Conservation (phyloP, 2,797 vertebrate species). For the Glyptemys insculpta region DNA sequence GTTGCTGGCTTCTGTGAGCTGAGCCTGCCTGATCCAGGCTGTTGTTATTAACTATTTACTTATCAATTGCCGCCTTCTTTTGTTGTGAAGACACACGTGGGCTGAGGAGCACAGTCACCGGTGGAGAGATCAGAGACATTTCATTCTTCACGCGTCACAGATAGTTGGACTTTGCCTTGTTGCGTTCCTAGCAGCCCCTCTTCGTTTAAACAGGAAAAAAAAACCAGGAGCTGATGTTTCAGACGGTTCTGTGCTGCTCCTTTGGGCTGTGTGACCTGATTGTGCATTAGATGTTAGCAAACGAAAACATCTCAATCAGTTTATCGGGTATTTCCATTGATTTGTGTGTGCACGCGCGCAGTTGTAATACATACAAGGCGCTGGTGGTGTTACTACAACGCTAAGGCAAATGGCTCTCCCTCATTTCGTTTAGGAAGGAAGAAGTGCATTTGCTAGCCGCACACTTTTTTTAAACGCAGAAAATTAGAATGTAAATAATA, state of each 20-base stretch:
- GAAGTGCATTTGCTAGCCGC: background rate
- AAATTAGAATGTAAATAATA: background rate
- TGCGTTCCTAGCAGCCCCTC: too few species aligned
- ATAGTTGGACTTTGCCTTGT: background rate
- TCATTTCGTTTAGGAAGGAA: background rate
- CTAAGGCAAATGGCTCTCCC: background rate
- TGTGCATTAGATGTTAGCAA: background rate
- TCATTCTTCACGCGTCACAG: conserved; percentile 2
- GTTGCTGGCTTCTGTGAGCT: background rate
- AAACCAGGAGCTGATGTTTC: background rate
- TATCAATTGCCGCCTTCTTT: conserved; percentile 6
- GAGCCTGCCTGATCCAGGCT: background rate
- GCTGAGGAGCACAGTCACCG: conserved; percentile 67
- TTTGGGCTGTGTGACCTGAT: background rate
- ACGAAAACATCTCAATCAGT: background rate
- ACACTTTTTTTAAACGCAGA: background rate
- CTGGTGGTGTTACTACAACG: background rate
- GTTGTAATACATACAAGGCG: background rate
- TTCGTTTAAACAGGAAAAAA: background rate
- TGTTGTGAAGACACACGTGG: conserved; percentile 81
- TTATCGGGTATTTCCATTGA: background rate
- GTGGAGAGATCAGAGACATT: conserved; percentile 33
- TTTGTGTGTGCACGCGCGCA: too few species aligned
- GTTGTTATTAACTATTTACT: background rate
- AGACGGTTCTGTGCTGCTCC: background rate